These are phyloP conservation scores for Numida meleagris DNA, from an alignment of 2,113 vertebrate genomes.

Conservation along the genomic window DNA sequence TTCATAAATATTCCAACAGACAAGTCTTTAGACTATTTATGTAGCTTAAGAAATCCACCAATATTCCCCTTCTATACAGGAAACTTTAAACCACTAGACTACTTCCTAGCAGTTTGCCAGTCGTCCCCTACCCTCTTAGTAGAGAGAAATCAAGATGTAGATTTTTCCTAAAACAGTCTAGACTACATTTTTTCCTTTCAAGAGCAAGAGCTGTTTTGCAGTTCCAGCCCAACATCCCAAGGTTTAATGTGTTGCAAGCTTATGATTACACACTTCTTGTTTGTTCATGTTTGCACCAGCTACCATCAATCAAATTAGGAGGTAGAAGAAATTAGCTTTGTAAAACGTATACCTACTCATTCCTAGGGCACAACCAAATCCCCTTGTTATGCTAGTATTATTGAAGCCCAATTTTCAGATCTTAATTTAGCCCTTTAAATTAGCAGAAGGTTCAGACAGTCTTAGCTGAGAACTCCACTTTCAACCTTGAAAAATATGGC, in stretches of 20 bases:
- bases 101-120: neutral
- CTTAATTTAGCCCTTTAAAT: neutral
- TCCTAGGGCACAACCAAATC: neutral
- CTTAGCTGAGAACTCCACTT: neutral
- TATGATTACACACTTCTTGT: neutral
- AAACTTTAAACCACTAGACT: neutral
- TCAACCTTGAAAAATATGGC: neutral
- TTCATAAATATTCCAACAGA: neutral
- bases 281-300: neutral
- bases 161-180: neutral
- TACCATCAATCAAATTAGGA: neutral
- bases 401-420: neutral
- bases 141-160: neutral
- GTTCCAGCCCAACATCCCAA: neutral
- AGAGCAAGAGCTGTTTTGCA: neutral
- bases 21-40: neutral
- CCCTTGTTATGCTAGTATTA: neutral
- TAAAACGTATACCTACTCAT: neutral
- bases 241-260: neutral
- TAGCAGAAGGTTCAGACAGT: neutral
- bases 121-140: neutral
- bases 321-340: rapidly evolving
- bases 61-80: neutral
- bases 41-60: neutral
- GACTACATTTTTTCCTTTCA: neutral